A percentile compares a stretch with the other conserved stretches of the same genome.
Evolutionary conservation across 2,888 invertebrate species (phyloP).

Genomic region (Syritta pipiens): DNA sequence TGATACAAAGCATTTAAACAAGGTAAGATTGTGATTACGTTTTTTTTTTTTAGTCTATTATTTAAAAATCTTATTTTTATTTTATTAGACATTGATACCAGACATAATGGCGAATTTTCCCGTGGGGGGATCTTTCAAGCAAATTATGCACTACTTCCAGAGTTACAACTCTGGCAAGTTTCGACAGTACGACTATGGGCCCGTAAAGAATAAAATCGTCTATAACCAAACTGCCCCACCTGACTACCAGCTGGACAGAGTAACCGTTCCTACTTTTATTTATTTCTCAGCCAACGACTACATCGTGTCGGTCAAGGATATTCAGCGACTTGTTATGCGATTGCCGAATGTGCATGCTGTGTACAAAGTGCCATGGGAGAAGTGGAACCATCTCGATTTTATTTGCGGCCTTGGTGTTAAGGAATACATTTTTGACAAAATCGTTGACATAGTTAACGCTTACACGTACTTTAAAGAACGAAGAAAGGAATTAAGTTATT

Average conservation of each 20-base stretch:
- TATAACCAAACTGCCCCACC: slow-evolving; percentile 76
- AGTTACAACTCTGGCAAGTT: slow-evolving; percentile 77
- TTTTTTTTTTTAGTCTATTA: neutral
- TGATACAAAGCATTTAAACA: slow-evolving; percentile 75
- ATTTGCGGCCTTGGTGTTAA: slow-evolving; percentile 77
- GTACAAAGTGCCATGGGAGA: slow-evolving; percentile 77
- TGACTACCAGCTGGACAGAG: slow-evolving; percentile 75
- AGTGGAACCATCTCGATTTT: slow-evolving; percentile 78
- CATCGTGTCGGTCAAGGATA: slow-evolving; percentile 77
- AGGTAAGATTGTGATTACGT: no score
- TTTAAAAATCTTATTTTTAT: neutral
- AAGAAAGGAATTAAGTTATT: slow-evolving; percentile 38
- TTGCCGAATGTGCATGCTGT: slow-evolving; percentile 74
- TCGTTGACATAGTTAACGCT: slow-evolving; percentile 74
- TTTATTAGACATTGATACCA: slow-evolving; percentile 36
- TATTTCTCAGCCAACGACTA: slow-evolving; percentile 77
- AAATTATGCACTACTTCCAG: slow-evolving; percentile 78
- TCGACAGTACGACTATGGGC: slow-evolving; percentile 77
- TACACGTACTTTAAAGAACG: slow-evolving; percentile 72
- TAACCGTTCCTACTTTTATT: slow-evolving; percentile 75
- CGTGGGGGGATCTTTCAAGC: slow-evolving; percentile 77
- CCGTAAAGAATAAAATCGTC: slow-evolving; percentile 71
- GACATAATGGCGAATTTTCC: slow-evolving; percentile 71
- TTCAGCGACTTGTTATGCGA: slow-evolving; percentile 74
- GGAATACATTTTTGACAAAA: slow-evolving; percentile 77